Base-by-base conservation (phyloP, 2,888 invertebrate species). In the Tiliacea citrago region DNA sequence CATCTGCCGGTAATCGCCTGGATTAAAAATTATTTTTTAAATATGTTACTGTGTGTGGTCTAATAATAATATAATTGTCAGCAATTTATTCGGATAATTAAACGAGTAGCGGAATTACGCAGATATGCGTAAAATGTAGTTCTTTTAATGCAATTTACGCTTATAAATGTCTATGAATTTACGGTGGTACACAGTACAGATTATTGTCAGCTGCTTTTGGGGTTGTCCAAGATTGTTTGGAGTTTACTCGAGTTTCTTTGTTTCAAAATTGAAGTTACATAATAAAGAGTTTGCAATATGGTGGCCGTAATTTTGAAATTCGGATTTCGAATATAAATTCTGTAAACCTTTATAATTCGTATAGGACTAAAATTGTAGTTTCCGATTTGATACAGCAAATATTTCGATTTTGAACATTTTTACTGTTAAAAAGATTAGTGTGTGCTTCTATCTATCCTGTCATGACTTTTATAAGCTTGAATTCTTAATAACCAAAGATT, bases 1-100 rank as follows among this genome's bases (percentile, higher is more conserved):
- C 92, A 92, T 89, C 91, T 92, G 92, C 86, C 72, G 8, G 68
- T 85, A 91, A 89, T 89, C 86, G 86, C 73, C 81, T 79, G 81
- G 83, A 83, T 86, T 82, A 83, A 86, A 89, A 86, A 86, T 78
- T 82, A 84, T 87, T 87, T 87, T 82, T 86, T 86, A 86, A 80
- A 86, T 84, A 88, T 81, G 82, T 74, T 70, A 81, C 73, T 71
- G 81, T 85, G 90, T 91, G 92, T 91, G 92, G 92, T 90, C 91
- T 86, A 78, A 81, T 79, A 78, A 84, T 84, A 68, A 73, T 73
- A 75, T 79, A 79, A 81, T 82, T 75, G 77, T 47, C 47, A 2
- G 75, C 79, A 76, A 82, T 87, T 81, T 82, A 83, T 70, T 80
- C 57, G n/a, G 65, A 69, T 79, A 82, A 73, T 79, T 75, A 84